These are phyloP conservation scores for Lepetodrilus schrolli DNA, from an alignment of 2,888 invertebrate genomes.

Conservation along the genomic window DNA sequence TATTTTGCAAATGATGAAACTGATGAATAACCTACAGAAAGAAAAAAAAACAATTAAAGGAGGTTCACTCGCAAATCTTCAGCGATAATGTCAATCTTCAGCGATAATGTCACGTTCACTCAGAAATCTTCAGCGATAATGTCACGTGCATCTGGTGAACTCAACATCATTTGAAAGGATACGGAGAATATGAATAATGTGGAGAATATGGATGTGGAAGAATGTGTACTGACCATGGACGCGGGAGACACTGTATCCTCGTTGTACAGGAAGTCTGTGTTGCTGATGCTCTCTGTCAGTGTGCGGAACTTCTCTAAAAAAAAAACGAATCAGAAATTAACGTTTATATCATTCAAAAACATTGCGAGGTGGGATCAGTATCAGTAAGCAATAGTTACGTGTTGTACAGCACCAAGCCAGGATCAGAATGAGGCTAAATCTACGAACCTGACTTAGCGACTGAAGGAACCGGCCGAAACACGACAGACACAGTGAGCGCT, in stretches of 20 bases:
- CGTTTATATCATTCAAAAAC: background rate
- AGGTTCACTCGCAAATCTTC: no score
- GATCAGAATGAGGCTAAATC: no score
- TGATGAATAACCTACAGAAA: no score
- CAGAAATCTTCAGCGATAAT: no score
- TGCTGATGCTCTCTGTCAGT: conserved; percentile 36
- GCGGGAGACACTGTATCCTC: conserved; percentile 67
- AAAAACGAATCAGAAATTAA: background rate
- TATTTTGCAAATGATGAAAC: no score
- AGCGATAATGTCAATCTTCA: no score
- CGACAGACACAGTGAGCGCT: conserved; percentile 76
- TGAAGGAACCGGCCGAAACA: conserved; percentile 77
- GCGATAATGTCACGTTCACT: no score
- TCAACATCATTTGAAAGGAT: no score
- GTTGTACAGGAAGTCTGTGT: conserved; percentile 58
- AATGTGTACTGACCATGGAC: conserved; percentile 51
- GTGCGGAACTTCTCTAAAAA: conserved; percentile 55
- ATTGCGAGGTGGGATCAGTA: background rate
- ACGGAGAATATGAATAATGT: no score
- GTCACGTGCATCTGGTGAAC: no score
- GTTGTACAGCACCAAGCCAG: background rate
- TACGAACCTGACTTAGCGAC: conserved; percentile 69
- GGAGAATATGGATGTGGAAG: no score
- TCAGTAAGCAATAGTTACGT: background rate
- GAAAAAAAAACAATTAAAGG: no score